phyloP scores from a whole-genome alignment of 2,797 vertebrate species.

The Lepilemur ruficaudatus region DNA sequence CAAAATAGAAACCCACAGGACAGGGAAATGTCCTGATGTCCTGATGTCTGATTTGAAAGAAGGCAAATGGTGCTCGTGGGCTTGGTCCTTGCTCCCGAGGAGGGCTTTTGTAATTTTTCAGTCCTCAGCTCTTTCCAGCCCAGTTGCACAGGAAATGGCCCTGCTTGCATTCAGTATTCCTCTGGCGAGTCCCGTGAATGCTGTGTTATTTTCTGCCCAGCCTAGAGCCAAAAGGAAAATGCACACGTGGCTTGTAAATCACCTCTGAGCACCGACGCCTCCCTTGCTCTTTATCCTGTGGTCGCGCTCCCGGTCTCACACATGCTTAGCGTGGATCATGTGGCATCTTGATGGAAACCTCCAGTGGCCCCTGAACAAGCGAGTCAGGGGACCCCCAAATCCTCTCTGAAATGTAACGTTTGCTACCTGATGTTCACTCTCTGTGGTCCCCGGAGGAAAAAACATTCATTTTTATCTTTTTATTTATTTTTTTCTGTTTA shows the following conservation, averaged over 20 bases:
- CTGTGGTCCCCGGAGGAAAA: neutral
- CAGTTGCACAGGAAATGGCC: neutral
- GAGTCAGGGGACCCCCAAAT: neutral
- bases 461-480: slow-evolving; percentile 65
- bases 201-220: slow-evolving; percentile 31
- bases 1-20: neutral
- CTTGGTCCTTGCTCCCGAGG: neutral
- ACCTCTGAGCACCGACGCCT: neutral
- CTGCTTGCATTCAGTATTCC: neutral
- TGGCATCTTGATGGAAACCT: neutral
- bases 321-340: neutral
- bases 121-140: neutral
- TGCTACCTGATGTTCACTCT: neutral
- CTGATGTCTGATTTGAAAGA: neutral
- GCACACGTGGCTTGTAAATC: slow-evolving; percentile 52
- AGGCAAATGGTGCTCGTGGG: neutral
- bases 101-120: neutral
- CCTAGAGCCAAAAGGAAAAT: neutral
- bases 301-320: neutral
- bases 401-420: neutral
- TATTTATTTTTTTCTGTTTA: slow-evolving; percentile 82
- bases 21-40: neutral
- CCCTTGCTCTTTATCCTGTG: neutral
- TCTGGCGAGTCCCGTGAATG: neutral
- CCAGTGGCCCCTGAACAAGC: neutral